phyloP scores from a whole-genome alignment of 2,797 vertebrate genomes.

The Melanotaenia nigrans region DNA sequence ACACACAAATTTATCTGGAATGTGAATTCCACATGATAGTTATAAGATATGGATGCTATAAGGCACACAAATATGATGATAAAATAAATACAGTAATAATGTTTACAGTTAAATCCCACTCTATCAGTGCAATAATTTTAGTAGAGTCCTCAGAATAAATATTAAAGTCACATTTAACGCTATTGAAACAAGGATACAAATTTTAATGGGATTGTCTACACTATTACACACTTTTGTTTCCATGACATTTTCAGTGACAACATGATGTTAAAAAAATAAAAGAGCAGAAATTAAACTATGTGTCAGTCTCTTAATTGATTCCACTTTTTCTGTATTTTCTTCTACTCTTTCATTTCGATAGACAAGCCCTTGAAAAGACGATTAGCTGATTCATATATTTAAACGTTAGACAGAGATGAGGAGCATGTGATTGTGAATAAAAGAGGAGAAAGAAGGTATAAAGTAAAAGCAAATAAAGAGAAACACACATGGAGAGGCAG shows the following conservation, averaged over 20 bases:
- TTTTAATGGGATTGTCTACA: background rate
- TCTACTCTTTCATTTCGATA: background rate
- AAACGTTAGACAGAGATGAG: conserved; percentile 53
- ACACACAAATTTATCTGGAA: too few relatives aligned
- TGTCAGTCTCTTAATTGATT: background rate
- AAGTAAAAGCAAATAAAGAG: conserved; percentile 47
- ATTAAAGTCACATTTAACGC: background rate
- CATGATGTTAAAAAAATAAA: background rate
- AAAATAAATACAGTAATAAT: background rate
- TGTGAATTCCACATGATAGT: background rate
- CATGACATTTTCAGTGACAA: background rate
- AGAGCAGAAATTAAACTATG: background rate
- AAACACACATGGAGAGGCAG: conserved; percentile 47
- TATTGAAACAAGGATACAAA: background rate
- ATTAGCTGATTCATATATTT: background rate
- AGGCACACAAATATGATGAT: background rate
- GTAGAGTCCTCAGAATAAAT: background rate
- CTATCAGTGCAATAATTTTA: background rate
- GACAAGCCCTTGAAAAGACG: conserved; percentile 23
- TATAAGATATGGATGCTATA: background rate
- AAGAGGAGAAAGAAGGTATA: conserved; percentile 46
- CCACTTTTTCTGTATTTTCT: background rate
- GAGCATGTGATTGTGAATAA: conserved; percentile 40
- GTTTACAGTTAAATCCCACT: background rate
- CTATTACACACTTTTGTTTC: background rate